These are phyloP conservation scores for Rhamnusium bicolor DNA, from an alignment of 2,888 invertebrate species.

Conservation along the genomic window DNA sequence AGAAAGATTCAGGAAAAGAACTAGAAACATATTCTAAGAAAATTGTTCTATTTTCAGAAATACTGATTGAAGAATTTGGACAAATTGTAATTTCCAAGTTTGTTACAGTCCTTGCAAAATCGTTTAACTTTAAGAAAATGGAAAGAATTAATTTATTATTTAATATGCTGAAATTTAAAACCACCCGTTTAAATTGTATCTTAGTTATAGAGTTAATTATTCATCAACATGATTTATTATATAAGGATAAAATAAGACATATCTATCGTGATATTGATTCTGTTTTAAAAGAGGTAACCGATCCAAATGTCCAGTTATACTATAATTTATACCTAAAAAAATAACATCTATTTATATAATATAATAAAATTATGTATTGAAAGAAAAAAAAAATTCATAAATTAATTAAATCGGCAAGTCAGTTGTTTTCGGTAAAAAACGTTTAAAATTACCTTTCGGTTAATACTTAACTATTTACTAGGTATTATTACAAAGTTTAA, in stretches of 20 bases:
- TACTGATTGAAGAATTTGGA: conserved; percentile 5
- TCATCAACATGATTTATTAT: conserved; percentile 5
- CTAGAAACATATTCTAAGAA: not conserved
- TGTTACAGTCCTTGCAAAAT: not conserved
- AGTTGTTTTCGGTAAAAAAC: no score
- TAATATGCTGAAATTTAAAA: conserved; percentile 21
- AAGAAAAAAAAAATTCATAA: no score
- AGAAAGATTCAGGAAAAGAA: not conserved
- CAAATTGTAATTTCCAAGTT: conserved; percentile 2
- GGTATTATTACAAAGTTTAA: no score
- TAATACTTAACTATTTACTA: no score
- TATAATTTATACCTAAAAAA: conserved; percentile 19
- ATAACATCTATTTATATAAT: not conserved
- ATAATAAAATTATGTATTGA: no score
- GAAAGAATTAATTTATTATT: not conserved
- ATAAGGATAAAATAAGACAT: not conserved
- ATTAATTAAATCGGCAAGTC: no score
- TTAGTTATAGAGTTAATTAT: conserved; percentile 16
- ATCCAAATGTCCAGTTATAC: conserved; percentile 2
- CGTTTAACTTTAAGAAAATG: not conserved
- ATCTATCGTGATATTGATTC: conserved; percentile 4
- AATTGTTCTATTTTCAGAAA: conserved; percentile 21
- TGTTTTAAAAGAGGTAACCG: not conserved
- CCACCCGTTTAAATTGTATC: conserved; percentile 5
- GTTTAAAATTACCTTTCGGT: no score